Evolutionary conservation across 2,888 invertebrate genomes (phyloP).

Genomic region (Rhagonycha lutea): DNA sequence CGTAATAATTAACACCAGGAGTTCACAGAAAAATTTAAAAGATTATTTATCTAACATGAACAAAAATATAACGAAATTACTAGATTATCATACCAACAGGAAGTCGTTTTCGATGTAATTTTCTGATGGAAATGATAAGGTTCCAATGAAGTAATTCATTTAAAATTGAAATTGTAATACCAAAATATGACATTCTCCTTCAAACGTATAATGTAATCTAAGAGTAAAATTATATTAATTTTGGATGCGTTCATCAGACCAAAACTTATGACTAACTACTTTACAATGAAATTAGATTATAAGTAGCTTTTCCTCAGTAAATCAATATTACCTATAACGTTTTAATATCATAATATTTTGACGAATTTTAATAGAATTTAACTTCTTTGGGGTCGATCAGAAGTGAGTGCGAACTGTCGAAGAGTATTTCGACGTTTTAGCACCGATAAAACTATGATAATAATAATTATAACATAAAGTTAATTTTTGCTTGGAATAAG

Average conservation of each 20-base stretch:
- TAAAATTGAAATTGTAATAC: background rate
- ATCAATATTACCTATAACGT: background rate
- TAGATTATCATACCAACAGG: too few species aligned
- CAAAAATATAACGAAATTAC: too few species aligned
- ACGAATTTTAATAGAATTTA: background rate
- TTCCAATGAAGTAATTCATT: background rate
- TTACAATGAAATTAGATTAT: background rate
- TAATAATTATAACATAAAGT: too few species aligned
- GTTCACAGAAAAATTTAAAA: background rate
- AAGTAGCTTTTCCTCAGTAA: background rate
- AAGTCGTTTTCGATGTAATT: too few species aligned
- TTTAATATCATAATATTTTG: background rate
- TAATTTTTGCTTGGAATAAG: background rate
- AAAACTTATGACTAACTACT: background rate
- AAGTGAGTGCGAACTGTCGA: too few species aligned
- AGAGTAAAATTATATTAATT: background rate
- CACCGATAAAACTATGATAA: too few species aligned
- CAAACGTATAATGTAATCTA: too few species aligned
- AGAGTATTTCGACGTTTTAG: too few species aligned
- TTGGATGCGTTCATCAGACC: background rate
- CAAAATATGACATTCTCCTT: too few species aligned
- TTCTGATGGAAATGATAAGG: too few species aligned
- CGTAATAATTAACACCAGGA: background rate
- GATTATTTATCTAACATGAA: background rate
- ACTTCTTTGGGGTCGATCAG: too few species aligned